phyloP scores from a whole-genome alignment of 2,113 vertebrate genomes.

The Hucho hucho region DNA sequence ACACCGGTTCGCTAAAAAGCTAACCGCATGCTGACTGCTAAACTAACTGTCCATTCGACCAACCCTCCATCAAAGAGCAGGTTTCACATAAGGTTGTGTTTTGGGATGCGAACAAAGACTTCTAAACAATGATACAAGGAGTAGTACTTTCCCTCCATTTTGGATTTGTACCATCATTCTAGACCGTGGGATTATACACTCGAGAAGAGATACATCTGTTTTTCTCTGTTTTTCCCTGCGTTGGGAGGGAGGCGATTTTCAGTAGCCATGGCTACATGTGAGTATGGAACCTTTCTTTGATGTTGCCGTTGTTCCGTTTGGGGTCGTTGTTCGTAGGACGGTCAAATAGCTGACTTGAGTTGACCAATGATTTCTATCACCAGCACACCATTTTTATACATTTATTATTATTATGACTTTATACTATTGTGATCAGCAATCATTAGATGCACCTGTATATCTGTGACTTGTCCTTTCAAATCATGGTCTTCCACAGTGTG shows the following conservation, averaged over 20 bases:
- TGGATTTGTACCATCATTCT: conserved; percentile 41
- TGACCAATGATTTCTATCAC: too few species aligned
- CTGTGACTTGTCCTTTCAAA: neutral
- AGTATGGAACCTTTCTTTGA: conserved; percentile 49
- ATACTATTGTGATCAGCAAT: too few species aligned
- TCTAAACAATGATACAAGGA: conserved; percentile 5
- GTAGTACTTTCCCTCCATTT: conserved; percentile 15
- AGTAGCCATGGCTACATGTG: conserved; percentile 66
- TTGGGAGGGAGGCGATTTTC: conserved; percentile 39
- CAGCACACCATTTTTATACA: too few species aligned
- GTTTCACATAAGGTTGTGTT: conserved; percentile 16
- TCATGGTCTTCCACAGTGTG: too few species aligned
- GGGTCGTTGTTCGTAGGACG: too few species aligned
- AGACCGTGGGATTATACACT: conserved; percentile 58
- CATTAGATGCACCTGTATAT: too few species aligned
- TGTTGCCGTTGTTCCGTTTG: too few species aligned
- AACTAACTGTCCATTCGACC: neutral
- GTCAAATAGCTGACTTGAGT: too few species aligned
- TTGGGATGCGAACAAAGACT: conserved; percentile 5
- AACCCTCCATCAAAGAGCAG: conserved; percentile 14
- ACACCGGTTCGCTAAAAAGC: conserved; percentile 40
- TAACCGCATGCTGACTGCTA: conserved; percentile 47
- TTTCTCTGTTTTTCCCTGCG: conserved; percentile 45
- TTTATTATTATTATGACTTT: too few species aligned
- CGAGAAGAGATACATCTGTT: conserved; percentile 52